Conservation (phyloP, 2,113 vertebrate species). For the Thamnaconus septentrionalis region DNA sequence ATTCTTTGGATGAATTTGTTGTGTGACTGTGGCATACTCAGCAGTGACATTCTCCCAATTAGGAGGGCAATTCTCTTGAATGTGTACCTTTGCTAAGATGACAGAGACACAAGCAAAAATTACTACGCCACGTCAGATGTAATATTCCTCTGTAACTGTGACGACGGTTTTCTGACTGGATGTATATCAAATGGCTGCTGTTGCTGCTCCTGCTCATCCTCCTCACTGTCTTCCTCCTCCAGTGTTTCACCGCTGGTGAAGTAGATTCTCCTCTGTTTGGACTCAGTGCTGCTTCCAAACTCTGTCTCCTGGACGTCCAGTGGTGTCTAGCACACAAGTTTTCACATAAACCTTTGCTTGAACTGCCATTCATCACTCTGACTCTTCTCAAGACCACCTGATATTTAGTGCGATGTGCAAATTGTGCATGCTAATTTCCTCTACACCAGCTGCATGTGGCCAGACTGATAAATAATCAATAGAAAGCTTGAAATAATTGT, state of each 20-base stretch:
- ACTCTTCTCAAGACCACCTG: too few species aligned
- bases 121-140: neutral
- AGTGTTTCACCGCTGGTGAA: constrained; percentile 80
- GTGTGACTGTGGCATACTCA: constrained; percentile 51
- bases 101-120: constrained; percentile 5
- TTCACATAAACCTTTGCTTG: neutral
- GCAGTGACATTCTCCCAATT: constrained; percentile 67
- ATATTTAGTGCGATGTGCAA: too few species aligned
- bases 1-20: neutral
- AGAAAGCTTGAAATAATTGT: too few species aligned
- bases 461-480: neutral
- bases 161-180: too few species aligned
- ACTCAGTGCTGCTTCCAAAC: constrained; percentile 1
- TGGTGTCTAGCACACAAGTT: constrained; percentile 10
- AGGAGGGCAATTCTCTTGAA: constrained; percentile 63
- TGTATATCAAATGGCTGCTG: too few species aligned
- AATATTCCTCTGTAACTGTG: too few species aligned
- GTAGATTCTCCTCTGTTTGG: constrained; percentile 65
- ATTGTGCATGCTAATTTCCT: neutral
- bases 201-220: constrained; percentile 26
- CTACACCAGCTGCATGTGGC: neutral
- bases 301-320: constrained; percentile 27
- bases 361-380: neutral
- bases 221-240: constrained; percentile 59
- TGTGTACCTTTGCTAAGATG: constrained; percentile 41